These are phyloP conservation scores for Hippocampus guttulatus DNA, from an alignment of 2,113 vertebrate genomes.

Conservation along the genomic window DNA sequence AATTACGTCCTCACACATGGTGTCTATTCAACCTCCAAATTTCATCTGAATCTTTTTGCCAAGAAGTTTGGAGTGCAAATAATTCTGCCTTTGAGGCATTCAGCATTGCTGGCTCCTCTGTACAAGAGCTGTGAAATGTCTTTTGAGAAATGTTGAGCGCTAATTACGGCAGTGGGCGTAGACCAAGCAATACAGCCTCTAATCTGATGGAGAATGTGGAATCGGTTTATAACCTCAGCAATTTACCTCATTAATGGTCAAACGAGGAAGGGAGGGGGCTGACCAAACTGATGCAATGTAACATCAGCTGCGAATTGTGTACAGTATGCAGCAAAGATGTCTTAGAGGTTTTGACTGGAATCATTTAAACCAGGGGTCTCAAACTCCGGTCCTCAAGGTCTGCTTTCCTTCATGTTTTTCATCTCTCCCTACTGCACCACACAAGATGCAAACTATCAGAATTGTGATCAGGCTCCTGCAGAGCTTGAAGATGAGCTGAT, in stretches of 20 bases:
- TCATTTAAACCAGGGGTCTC: slow-evolving; percentile 1
- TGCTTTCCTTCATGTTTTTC: no score
- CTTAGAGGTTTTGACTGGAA: slow-evolving; percentile 39
- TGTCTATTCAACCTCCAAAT: background rate
- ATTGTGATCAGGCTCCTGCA: no score
- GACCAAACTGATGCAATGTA: background rate
- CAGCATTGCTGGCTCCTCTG: background rate
- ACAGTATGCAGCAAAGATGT: slow-evolving; percentile 48
- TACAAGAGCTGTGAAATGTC: slow-evolving; percentile 29
- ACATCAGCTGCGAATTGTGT: slow-evolving; percentile 27
- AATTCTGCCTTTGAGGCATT: background rate
- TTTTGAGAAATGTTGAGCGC: slow-evolving; percentile 37
- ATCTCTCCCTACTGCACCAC: no score
- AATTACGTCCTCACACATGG: background rate
- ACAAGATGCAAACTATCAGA: no score
- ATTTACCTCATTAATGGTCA: slow-evolving; percentile 66
- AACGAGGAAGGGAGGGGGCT: slow-evolving; percentile 27
- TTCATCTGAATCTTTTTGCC: background rate
- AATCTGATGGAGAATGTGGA: slow-evolving; percentile 78
- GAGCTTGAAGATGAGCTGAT: no score
- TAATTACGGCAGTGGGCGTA: slow-evolving; percentile 40
- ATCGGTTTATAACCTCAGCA: slow-evolving; percentile 73
- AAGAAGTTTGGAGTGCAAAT: background rate
- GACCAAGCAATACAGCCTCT: slow-evolving; percentile 55
- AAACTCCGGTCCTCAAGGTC: no score